Evolutionary conservation across 2,113 vertebrate species (phyloP).

Genomic region (Cottus gobio): DNA sequence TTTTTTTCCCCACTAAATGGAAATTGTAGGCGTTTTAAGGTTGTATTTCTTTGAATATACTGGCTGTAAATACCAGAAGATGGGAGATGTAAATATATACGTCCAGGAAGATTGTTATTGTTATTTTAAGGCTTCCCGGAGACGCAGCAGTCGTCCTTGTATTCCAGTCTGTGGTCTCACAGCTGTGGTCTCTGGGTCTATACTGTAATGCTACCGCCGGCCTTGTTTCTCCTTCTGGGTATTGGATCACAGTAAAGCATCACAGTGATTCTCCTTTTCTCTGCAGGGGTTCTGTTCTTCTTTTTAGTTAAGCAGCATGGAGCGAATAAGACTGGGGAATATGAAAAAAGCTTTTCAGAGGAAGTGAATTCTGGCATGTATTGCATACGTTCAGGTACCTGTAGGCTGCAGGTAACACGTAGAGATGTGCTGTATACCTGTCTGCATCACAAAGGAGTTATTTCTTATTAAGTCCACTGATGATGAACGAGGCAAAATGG

Average conservation of each 20-base stretch:
- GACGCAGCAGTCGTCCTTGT: conserved; percentile 16
- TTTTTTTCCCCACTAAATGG: not conserved
- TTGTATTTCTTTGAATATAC: not conserved
- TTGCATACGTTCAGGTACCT: not conserved
- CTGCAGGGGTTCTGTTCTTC: conserved; percentile 54
- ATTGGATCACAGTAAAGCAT: conserved; percentile 72
- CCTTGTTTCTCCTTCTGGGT: conserved; percentile 46
- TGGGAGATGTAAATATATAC: conserved; percentile 36
- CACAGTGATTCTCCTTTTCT: conserved; percentile 51
- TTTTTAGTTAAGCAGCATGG: conserved; percentile 48
- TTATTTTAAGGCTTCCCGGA: conserved; percentile 36
- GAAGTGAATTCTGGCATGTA: conserved; percentile 1
- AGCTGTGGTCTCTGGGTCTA: conserved; percentile 21
- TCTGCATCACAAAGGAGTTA: not conserved
- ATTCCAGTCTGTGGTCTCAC: conserved; percentile 32
- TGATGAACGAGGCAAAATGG: not conserved
- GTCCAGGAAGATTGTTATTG: conserved; percentile 36
- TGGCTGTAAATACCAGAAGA: conserved; percentile 34
- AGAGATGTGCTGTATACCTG: not conserved
- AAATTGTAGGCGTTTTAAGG: not conserved
- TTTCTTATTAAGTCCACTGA: not conserved
- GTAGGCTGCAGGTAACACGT: not conserved
- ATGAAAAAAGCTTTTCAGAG: conserved; percentile 24
- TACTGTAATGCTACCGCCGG: conserved; percentile 33
- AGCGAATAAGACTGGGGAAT: conserved; percentile 45